Conservation (phyloP, 2,888 invertebrate species). For the Rhorus exstirpatorius region DNA sequence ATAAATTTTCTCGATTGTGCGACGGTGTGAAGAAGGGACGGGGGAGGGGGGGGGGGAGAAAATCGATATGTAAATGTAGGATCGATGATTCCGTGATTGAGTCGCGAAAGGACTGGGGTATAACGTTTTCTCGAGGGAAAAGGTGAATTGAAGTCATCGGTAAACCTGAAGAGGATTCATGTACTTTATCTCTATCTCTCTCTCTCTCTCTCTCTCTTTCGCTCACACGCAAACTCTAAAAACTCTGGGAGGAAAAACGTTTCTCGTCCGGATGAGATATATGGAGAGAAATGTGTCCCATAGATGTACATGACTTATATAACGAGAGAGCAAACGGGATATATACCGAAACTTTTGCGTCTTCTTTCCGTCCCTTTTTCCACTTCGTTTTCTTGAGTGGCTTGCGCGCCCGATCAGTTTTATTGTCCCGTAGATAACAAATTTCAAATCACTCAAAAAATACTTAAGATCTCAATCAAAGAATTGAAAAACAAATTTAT, state of each 20-base stretch:
- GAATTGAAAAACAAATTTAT: not conserved
- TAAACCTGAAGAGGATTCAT: slow-evolving; percentile 41
- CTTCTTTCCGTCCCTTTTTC: slow-evolving; percentile 30
- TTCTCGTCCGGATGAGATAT: slow-evolving; percentile 20
- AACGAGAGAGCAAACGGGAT: not conserved
- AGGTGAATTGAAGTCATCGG: slow-evolving; percentile 50
- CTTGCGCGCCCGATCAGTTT: slow-evolving; percentile 43
- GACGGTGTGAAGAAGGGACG: not conserved
- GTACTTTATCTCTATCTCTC: slow-evolving; percentile 10
- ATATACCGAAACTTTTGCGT: slow-evolving; percentile 20
- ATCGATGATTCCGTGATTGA: slow-evolving; percentile 67
- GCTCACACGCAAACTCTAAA: not conserved
- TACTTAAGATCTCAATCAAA: not conserved
- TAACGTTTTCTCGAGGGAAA: slow-evolving; percentile 49
- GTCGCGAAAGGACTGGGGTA: slow-evolving; percentile 54
- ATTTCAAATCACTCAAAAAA: slow-evolving; percentile 1
- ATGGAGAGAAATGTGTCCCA: not conserved
- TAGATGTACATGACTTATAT: not conserved
- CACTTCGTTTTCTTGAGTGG: slow-evolving; percentile 41
- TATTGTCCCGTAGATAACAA: slow-evolving; percentile 17
- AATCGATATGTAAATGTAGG: slow-evolving; percentile 19
- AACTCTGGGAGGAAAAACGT: slow-evolving; percentile 30
- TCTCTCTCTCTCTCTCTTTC: too few species aligned
- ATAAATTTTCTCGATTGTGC: slow-evolving; percentile 29
- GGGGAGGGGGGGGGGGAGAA: too few species aligned